phyloP scores from a whole-genome alignment of 2,797 vertebrate species.

The Telmatherina bonti region DNA sequence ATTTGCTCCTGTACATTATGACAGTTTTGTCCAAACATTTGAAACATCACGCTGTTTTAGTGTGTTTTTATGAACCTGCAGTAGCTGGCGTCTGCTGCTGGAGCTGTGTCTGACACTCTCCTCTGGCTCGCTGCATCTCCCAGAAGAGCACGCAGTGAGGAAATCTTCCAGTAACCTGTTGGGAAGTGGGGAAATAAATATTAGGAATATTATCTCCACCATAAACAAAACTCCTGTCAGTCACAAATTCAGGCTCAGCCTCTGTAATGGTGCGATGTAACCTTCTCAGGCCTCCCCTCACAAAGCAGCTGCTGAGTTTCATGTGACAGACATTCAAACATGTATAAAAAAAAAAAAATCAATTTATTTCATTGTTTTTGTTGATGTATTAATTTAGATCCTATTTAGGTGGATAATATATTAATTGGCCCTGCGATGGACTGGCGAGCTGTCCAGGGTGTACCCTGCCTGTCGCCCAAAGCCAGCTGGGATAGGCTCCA shows the following conservation, averaged over 20 bases:
- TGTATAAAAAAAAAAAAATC: too few species aligned
- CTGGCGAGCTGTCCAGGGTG: too few species aligned
- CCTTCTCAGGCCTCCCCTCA: too few species aligned
- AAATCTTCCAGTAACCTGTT: conserved; percentile 66
- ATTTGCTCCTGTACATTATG: neutral
- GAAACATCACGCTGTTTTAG: neutral
- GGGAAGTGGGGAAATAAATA: conserved; percentile 25
- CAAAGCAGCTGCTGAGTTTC: too few species aligned
- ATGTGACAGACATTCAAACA: too few species aligned
- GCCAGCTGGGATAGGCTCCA: too few species aligned
- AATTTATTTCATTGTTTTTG: too few species aligned
- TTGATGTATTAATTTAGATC: too few species aligned
- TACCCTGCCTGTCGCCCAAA: too few species aligned
- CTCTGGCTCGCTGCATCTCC: conserved; percentile 68
- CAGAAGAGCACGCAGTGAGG: conserved; percentile 71
- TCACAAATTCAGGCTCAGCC: conserved; percentile 22
- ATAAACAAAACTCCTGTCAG: conserved; percentile 21
- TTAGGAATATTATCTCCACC: conserved; percentile 32
- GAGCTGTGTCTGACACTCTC: conserved; percentile 61
- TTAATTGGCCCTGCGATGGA: too few species aligned
- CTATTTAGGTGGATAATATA: too few species aligned
- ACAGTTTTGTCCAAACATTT: neutral
- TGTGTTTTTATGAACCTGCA: conserved; percentile 38
- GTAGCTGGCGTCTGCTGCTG: neutral
- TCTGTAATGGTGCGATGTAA: too few species aligned